A percentile compares a stretch with the other conserved stretches of the same genome.
Evolutionary conservation across 2,888 invertebrate genomes (phyloP).

Genomic region (Cataglyphis altisquamis): DNA sequence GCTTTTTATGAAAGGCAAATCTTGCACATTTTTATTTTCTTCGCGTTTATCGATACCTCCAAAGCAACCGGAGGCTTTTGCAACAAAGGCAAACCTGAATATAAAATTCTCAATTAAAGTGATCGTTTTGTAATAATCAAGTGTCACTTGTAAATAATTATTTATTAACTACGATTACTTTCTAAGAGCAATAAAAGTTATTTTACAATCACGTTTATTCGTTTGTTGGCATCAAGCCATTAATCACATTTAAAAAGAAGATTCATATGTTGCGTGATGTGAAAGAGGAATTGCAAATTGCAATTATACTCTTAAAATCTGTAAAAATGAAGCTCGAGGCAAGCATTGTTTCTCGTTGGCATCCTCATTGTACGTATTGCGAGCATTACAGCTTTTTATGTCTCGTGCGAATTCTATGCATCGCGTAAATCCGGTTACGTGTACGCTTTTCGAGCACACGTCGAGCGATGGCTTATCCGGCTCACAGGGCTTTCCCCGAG

Average conservation of each 20-base stretch:
- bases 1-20: neutral
- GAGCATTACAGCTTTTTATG: constrained; percentile 36
- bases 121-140: neutral
- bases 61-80: neutral
- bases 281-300: neutral
- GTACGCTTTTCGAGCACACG: constrained; percentile 42
- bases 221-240: neutral
- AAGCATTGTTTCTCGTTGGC: neutral
- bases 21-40: constrained; percentile 20
- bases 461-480: constrained; percentile 38
- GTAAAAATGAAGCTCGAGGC: neutral
- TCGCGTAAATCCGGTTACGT: constrained; percentile 45
- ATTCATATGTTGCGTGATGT: neutral
- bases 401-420: constrained; percentile 10
- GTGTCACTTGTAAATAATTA: neutral
- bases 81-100: neutral
- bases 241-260: constrained; percentile 4
- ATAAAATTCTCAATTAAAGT: constrained; percentile 2
- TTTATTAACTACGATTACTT: neutral
- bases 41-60: neutral
- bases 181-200: too few relatives aligned
- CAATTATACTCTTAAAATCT: neutral
- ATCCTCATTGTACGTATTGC: constrained; percentile 17
- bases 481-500: constrained; percentile 13
- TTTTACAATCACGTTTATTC: neutral